A percentile compares a stretch with the other conserved stretches of the same genome.
Evolutionary conservation across 2,888 invertebrate species (phyloP).

Genomic region (Drosophila helvetica): DNA sequence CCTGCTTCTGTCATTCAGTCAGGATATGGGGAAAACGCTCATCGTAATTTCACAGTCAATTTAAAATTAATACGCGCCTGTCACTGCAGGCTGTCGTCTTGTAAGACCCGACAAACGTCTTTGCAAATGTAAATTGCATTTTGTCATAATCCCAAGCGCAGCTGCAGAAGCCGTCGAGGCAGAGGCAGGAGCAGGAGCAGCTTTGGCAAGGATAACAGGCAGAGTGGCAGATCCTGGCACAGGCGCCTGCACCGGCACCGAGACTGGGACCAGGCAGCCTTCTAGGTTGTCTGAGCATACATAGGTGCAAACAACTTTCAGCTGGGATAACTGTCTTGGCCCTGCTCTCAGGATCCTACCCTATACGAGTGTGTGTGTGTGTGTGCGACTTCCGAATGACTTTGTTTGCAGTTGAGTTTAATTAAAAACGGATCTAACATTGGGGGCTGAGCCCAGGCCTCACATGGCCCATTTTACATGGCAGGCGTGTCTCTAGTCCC

Average conservation of each 20-base stretch:
- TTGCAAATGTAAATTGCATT: conserved; percentile 78
- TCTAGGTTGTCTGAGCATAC: conserved; percentile 29
- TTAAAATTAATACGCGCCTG: conserved; percentile 75
- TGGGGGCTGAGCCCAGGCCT: conserved; percentile 38
- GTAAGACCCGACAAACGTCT: conserved; percentile 51
- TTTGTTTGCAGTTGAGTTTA: conserved; percentile 77
- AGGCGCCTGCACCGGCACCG: too few relatives aligned
- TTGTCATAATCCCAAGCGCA: conserved; percentile 76
- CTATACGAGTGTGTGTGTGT: conserved; percentile 2
- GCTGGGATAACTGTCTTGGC: conserved; percentile 43
- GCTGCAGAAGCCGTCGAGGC: conserved; percentile 11
- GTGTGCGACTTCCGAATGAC: conserved; percentile 56
- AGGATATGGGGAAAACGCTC: conserved; percentile 44
- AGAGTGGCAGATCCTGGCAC: conserved; percentile 24
- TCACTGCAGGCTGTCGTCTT: conserved; percentile 38
- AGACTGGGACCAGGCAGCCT: not conserved
- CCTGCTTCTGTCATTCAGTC: conserved; percentile 22
- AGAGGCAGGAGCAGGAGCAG: conserved; percentile 27
- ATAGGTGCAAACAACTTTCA: conserved; percentile 68
- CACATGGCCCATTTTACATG: conserved; percentile 46
- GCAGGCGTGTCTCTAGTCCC: conserved; percentile 2
- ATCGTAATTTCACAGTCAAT: conserved; percentile 78
- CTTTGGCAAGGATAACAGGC: conserved; percentile 47
- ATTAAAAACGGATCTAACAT: conserved; percentile 75
- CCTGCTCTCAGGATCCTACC: too few relatives aligned